phyloP scores from a whole-genome alignment of 2,888 invertebrate species.

The Callinectes sapidus region DNA sequence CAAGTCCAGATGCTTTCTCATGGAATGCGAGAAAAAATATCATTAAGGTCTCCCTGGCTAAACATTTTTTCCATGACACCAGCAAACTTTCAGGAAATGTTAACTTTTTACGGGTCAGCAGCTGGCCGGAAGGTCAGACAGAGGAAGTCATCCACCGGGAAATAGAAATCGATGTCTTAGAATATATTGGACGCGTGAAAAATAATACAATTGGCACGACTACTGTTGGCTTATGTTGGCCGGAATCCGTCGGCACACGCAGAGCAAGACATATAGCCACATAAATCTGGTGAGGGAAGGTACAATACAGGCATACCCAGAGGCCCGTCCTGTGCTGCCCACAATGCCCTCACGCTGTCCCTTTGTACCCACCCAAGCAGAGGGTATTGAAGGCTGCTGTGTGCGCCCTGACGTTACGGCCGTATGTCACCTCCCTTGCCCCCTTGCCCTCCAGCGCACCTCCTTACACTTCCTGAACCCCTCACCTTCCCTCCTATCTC shows the following conservation, averaged over 20 bases:
- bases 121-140: slow-evolving; percentile 14
- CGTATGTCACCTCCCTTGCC: slow-evolving; percentile 40
- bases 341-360: slow-evolving; percentile 44
- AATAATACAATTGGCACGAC: slow-evolving; percentile 31
- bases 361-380: slow-evolving; percentile 52
- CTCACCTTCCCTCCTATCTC: not conserved
- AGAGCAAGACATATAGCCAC: slow-evolving; percentile 50
- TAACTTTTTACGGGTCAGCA: slow-evolving; percentile 1
- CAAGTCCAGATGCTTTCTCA: not conserved
- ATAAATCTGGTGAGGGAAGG: slow-evolving; percentile 40
- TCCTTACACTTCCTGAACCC: slow-evolving; percentile 8
- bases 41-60: not conserved
- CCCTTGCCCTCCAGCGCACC: not conserved
- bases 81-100: not conserved
- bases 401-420: slow-evolving; percentile 40
- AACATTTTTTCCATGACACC: not conserved
- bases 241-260: slow-evolving; percentile 36
- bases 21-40: not conserved
- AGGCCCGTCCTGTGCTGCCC: slow-evolving; percentile 43
- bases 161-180: not conserved
- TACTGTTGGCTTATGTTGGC: slow-evolving; percentile 31
- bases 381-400: slow-evolving; percentile 43
- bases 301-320: slow-evolving; percentile 46
- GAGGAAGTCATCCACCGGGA: slow-evolving; percentile 32
- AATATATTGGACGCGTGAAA: slow-evolving; percentile 29